Conservation (phyloP, 1,140 invertebrate genomes). For the Grapholita molesta region DNA sequence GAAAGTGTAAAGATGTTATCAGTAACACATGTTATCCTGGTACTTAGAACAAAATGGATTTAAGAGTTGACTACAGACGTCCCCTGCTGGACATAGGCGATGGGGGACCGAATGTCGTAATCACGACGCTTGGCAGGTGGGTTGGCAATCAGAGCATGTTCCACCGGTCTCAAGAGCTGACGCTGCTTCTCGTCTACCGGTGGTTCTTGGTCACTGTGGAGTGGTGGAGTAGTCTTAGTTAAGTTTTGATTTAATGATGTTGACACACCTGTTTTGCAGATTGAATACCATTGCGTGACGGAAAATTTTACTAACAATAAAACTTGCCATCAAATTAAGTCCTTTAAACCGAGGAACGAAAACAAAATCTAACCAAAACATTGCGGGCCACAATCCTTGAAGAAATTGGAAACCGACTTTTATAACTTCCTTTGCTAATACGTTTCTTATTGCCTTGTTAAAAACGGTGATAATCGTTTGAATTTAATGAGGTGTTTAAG, state of each 20-base stretch:
- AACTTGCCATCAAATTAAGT: background rate
- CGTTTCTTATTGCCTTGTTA: background rate
- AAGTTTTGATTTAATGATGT: too few species aligned
- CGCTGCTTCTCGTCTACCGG: too few species aligned
- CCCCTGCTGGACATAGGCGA: too few species aligned
- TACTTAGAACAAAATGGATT: too few species aligned
- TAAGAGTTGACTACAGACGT: too few species aligned
- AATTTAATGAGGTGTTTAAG: constrained; percentile 31
- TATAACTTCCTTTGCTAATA: constrained; percentile 4
- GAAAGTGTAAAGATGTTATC: background rate
- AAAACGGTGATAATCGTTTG: constrained; percentile 26
- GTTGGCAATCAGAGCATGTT: too few species aligned
- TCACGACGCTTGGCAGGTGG: too few species aligned
- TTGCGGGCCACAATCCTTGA: constrained; percentile 30
- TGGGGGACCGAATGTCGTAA: too few species aligned
- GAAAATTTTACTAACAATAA: background rate
- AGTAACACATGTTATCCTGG: background rate
- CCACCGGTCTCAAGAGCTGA: too few species aligned
- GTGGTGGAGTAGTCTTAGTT: too few species aligned
- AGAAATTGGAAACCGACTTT: constrained; percentile 32
- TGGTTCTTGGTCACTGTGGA: too few species aligned
- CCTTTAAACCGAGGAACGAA: constrained; percentile 6
- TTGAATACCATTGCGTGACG: background rate
- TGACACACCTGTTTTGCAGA: too few species aligned
- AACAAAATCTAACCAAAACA: constrained; percentile 19